phyloP scores from a whole-genome alignment of 2,113 vertebrate species.

The Butorides virescens region DNA sequence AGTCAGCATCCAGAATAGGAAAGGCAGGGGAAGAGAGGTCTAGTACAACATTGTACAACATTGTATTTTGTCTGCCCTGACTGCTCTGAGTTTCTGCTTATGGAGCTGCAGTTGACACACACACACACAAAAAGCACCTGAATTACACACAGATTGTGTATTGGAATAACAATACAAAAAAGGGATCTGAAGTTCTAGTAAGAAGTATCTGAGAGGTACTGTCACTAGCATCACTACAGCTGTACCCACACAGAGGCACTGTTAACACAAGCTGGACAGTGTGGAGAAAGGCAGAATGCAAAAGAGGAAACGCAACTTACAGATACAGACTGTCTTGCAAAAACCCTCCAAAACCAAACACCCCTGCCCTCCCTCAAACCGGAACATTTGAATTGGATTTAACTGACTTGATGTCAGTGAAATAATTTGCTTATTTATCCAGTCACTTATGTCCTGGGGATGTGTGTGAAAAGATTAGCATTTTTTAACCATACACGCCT shows the following conservation, averaged over 20 bases:
- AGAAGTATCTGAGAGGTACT: background rate
- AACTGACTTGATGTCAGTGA: background rate
- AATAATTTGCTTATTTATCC: background rate
- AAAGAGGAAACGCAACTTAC: background rate
- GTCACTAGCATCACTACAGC: background rate
- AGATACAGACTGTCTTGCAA: background rate
- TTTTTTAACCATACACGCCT: background rate
- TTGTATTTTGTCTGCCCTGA: background rate
- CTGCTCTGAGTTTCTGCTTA: background rate
- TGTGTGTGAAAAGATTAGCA: background rate
- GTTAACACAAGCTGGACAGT: background rate
- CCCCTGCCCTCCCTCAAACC: accelerated
- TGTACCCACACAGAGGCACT: background rate
- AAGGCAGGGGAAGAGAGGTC: background rate
- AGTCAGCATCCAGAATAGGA: background rate
- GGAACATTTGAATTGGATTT: background rate
- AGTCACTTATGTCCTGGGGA: background rate
- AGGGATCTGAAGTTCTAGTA: background rate
- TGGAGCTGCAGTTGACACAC: background rate
- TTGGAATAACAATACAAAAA: background rate
- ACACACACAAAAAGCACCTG: background rate
- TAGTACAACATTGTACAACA: background rate
- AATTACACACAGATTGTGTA: background rate
- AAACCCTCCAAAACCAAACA: background rate
- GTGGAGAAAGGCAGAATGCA: background rate